Base-by-base conservation (phyloP, 2,797 vertebrate species). In the Channa striata region DNA sequence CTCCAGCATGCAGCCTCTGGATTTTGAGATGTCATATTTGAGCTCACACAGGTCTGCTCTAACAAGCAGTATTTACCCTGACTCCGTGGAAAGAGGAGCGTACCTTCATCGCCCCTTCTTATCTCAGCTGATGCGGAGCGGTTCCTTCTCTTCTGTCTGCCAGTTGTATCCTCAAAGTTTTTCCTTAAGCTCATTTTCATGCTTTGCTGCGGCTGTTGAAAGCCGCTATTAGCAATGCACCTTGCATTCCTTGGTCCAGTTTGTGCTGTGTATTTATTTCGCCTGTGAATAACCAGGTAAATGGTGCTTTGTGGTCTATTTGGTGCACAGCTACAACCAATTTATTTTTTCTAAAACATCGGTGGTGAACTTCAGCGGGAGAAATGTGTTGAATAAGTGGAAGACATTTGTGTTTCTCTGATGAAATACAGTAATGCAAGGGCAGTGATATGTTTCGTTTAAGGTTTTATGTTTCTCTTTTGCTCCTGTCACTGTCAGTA, bases 21-120 rank as follows among this genome's bases (percentile, higher is more conserved):
- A 89, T 85, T 85, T 74, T 74, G 30, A 83, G 79, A 79, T 85
- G 86, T 82, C 80, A 80, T 73, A 77, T 90, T 72, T 74, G 74
- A 84, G 77, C 79, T 86, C 77, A 65, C 63, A 66, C 34, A 72
- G 59, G 82, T 82, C 79, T 77, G 48, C 75, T 77, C 79, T 86
- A 89, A 91, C 85, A 87, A 88, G 87, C 77, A 17, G 65, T 75
- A 75, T 86, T 87, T 83, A 81, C 78, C 59, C 64, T 3, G 9
- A 59, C 42, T 46, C 68, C 56, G 60, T 65, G 30, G 66, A 64
- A 73, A 68, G 70, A 78, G 14, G n/a, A 70, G 77, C 50, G 80
- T 37, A 72, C 77, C 74, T 61, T 62, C 25, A 68, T 77, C 78
- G 70, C 43, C 54, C 11, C 68, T 68, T 62, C 70, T 81, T 42